Conservation (phyloP, 2,113 vertebrate species). For the Scatophagus argus region DNA sequence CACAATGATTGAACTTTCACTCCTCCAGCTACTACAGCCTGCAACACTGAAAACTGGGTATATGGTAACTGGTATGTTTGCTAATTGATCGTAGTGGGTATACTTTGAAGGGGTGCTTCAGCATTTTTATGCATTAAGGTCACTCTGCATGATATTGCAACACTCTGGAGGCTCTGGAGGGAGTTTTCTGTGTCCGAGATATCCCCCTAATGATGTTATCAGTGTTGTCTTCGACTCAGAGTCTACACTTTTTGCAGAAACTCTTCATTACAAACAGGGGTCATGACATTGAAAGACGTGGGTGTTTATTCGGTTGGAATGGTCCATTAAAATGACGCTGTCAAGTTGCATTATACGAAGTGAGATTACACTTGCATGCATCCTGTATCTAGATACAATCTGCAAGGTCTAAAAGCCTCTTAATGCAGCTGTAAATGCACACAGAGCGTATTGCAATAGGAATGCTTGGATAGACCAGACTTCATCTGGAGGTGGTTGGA, state of each 20-base stretch:
- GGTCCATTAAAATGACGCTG: neutral
- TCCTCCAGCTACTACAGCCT: neutral
- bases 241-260: neutral
- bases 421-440: neutral
- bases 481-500: conserved; percentile 11
- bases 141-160: neutral
- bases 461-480: neutral
- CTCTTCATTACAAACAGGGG: neutral
- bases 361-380: neutral
- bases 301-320: neutral
- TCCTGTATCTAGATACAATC: neutral
- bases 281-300: conserved; percentile 9
- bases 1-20: neutral
- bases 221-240: neutral
- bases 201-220: neutral
- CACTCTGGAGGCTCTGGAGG: neutral
- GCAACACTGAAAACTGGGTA: neutral
- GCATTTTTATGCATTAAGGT: neutral
- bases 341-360: neutral
- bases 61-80: neutral
- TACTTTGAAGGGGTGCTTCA: neutral
- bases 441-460: neutral
- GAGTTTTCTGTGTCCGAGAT: neutral
- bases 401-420: neutral
- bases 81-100: neutral